Base-by-base conservation (phyloP, 2,113 vertebrate species). In the Pionites leucogaster region DNA sequence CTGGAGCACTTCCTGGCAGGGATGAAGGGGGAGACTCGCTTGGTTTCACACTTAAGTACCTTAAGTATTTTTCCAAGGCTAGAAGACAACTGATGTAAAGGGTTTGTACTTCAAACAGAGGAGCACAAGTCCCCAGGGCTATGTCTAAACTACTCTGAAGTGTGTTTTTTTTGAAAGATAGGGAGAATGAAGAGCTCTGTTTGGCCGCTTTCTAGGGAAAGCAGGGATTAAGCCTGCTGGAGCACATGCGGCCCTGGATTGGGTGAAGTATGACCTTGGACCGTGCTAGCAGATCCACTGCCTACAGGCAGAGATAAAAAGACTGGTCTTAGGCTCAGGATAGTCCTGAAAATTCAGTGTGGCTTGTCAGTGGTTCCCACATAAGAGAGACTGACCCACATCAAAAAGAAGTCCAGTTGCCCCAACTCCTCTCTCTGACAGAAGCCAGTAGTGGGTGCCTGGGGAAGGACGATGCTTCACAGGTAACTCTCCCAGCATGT, bases 61-160 rank as follows among this genome's bases (percentile, higher is more conserved):
- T 89, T 79, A 95, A 95, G 83, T 95, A 86, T 89, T 96, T 96
- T 97, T 96, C 86, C 95, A 95, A 97, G 95, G 52, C 25, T 84
- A 69, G 77, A 91, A 88, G 52, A 90, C 76, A 88, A 72, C 63
- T 82, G 91, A 82, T 76, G 59, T 39, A 71, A 89, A 89, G 65
- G 50, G 41, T 76, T 93, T 82, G 77, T 68, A 69, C 95, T 89
- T 95, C 91, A 92, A 82, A 87, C 52, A 92, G 84, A 80, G 72
- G n/a, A 88, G 57, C 57, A 62, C 20, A n/a, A 23, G 27, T 72
- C 65, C 41, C 33, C 25, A 55, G 77, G 74, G 57, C 41, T 84
- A 15, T 78, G 86, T 82, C 65, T 82, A 29, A 37, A 7, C 41
- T 86, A 52, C 62, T 47, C 64, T 86, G 62, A 75, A 75, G 44